Evolutionary conservation across 2,888 invertebrate genomes (phyloP), one percentile per base, ranked within the genome.

Genomic region (Brenthis hecate): DNA sequence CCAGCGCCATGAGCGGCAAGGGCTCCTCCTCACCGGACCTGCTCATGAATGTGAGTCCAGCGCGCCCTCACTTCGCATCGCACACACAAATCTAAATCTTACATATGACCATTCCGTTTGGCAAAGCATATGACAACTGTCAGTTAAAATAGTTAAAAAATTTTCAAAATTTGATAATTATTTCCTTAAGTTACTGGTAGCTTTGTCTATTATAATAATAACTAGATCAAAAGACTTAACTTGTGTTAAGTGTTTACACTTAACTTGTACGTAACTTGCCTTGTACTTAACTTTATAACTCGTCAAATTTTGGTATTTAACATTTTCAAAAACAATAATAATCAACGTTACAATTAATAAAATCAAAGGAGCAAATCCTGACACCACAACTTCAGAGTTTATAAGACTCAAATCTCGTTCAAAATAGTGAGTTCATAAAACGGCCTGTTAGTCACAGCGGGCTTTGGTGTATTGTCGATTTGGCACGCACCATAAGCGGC

Each of bases 1-100:
- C 83, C 85, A 80, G 82, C 85, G 85, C 79, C 84, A 91, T 89
- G 90, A 89, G 88, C 85, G 90, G 92, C 86, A 92, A 93, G 87
- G 88, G 85, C 82, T 88, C 89, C 80, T 88, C 89, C 85, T 91
- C 92, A 78, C 91, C 88, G 85, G 91, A 93, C 87, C 92, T 91
- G 84, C 93, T 93, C 90, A 92, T 93, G 92, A 93, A 93, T 91
- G 93, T 93, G 91, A 93, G 93, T 93, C 83, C 82, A 75, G 75
- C 70, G 68, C 71, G 72, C 70, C 75, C 67, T 70, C 69, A 74
- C 77, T 50, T 72, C 65, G 58, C 66, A 65, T 64, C 64, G 56
- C 55, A 47, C 73, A 65, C 60, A 69, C 65, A 43, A 47, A 56
- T 36, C 55, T 55, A 36, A 51, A 50, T 43, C 53, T 32, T 51